phyloP scores from a whole-genome alignment of 2,113 vertebrate genomes.

The Stegastes partitus region DNA sequence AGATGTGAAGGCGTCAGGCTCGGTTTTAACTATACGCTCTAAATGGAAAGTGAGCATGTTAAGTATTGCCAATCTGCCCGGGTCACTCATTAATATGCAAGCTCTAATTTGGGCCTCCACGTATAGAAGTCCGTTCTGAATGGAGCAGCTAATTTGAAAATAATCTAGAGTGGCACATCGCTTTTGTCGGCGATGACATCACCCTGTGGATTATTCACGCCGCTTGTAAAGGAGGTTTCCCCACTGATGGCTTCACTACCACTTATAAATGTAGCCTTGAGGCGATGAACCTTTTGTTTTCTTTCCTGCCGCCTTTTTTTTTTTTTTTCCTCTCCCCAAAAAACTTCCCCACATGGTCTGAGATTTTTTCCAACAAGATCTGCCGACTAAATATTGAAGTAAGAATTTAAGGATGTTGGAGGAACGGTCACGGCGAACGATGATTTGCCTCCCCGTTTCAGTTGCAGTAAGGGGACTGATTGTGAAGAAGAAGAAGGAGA shows the following conservation, averaged over 20 bases:
- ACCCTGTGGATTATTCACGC: constrained; percentile 65
- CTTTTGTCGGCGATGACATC: constrained; percentile 72
- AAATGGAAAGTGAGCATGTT: constrained; percentile 38
- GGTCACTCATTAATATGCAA: constrained; percentile 65
- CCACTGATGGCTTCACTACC: constrained; percentile 42
- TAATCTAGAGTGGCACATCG: constrained; percentile 72
- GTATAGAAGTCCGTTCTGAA: constrained; percentile 53
- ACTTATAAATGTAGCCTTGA: constrained; percentile 47
- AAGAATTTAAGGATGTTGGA: constrained; percentile 10
- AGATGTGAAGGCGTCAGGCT: not conserved
- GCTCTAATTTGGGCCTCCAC: constrained; percentile 58
- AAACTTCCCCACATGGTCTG: constrained; percentile 15
- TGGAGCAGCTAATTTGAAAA: constrained; percentile 74
- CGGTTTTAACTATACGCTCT: not conserved
- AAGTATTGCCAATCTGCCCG: constrained; percentile 33
- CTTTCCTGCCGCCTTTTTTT: not conserved
- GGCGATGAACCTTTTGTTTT: constrained; percentile 46
- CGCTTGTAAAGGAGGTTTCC: constrained; percentile 53
- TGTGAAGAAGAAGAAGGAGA: constrained; percentile 9
- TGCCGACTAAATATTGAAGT: not conserved
- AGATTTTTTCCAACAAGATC: constrained; percentile 21
- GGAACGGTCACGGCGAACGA: constrained; percentile 46
- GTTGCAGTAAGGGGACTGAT: constrained; percentile 41
- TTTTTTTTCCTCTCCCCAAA: not conserved
- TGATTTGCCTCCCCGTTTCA: constrained; percentile 26